A percentile compares a stretch with the other conserved stretches of the same genome.
phyloP scores from a whole-genome alignment of 2,113 vertebrate genomes.

The Cichladusa arquata region DNA sequence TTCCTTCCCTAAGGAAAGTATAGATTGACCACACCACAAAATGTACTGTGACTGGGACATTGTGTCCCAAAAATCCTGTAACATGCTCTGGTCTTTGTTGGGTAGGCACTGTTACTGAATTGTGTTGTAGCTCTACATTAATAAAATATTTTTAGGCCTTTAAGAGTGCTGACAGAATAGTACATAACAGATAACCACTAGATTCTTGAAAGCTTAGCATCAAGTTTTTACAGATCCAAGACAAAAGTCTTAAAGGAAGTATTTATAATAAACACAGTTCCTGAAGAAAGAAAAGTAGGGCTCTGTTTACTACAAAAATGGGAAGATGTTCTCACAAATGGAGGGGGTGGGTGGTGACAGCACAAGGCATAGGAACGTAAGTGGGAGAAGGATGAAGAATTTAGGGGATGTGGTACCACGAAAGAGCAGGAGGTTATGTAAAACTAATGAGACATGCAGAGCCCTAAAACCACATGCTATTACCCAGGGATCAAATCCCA shows the following conservation, averaged over 20 bases:
- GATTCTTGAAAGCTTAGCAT: not conserved
- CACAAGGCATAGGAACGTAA: not conserved
- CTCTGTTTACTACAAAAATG: not conserved
- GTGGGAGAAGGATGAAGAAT: not conserved
- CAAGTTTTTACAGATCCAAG: not conserved
- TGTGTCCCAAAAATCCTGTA: not conserved
- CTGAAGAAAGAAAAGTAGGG: not conserved
- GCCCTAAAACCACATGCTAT: conserved; percentile 37
- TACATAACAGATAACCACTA: conserved; percentile 20
- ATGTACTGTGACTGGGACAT: not conserved
- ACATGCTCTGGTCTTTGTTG: not conserved
- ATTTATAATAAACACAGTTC: not conserved
- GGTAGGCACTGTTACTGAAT: not conserved
- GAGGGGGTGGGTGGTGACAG: not conserved
- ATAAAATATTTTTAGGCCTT: conserved; percentile 12
- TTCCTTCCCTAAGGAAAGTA: conserved; percentile 33
- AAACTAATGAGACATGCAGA: conserved; percentile 55
- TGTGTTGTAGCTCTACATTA: not conserved
- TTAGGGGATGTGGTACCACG: conserved; percentile 2
- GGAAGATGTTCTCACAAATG: fast-evolving
- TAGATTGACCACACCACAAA: conserved; percentile 23
- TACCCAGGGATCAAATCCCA: conserved; percentile 42
- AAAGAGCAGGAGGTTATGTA: conserved; percentile 36
- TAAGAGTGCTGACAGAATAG: not conserved
- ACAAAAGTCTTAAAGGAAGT: not conserved